Evolutionary conservation across 1,140 invertebrate genomes (phyloP), one percentile per base, ranked within the genome.

Genomic region (Drosophila littoralis): DNA sequence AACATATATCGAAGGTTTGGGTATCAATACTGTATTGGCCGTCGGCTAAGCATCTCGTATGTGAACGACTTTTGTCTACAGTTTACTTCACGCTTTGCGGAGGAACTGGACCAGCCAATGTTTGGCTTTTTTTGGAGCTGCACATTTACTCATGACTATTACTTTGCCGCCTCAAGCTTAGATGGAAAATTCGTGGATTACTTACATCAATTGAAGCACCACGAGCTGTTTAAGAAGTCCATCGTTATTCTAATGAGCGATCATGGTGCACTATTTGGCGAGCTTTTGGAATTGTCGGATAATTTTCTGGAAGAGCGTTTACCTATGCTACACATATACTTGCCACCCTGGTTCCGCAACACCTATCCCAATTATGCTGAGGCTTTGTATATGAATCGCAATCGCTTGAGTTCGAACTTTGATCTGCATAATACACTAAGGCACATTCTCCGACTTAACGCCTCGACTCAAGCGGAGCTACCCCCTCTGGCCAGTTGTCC

Each of bases 201-300:
- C 72, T 92, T 97, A 8, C 86, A 93, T 45, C 80, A 92, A 5
- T 17, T 83, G 12, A 17, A 61, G 13, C 2, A 7, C 0, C 64
- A 66, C 33, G 1, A 52, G 8, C 9, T 83, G 7, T 92, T 96
- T 46, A 94, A 96, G 40, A 93, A 95, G 33, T 94, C 95, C 0
- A 93, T 96, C 76, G 91, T 99, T 0, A 93, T 99, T 9, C 94
- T 98, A 7, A 93, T 98, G 77, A 98, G 97, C 77, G 98, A 99
- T 92, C 98, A 99, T 92, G 98, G 98, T 0, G 96, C 97, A 83
- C 91, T 98, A 28, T 98, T 96, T 93, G 98, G 98, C 4, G 93
- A 93, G 3, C 95, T 97, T 17, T 83, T 96, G 38, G 91, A 95
- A 48, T 33, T 82, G 35, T 32, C 79, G 71, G 94, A 96, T 58